Conservation (phyloP, 2,888 invertebrate genomes). For the Globia sparganii region DNA sequence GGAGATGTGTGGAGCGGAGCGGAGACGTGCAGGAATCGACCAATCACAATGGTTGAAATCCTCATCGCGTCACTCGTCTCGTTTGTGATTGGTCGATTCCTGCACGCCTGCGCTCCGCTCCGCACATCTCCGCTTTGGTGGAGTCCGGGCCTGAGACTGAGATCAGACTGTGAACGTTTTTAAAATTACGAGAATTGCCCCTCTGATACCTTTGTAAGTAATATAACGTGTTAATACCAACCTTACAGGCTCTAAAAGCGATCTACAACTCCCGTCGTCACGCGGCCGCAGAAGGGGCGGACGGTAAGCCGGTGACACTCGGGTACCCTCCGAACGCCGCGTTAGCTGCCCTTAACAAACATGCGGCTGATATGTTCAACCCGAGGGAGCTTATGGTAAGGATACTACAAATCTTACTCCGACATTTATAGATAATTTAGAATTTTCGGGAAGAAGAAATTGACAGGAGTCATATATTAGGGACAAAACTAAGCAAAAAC, state of each 20-base stretch:
- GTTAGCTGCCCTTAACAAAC: slow-evolving; percentile 98
- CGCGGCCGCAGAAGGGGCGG: slow-evolving; percentile 83
- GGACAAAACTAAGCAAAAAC: not conserved
- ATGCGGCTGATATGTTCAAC: slow-evolving; percentile 97
- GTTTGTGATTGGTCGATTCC: no score
- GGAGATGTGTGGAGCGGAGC: no score
- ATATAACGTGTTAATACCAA: not conserved
- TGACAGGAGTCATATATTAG: not conserved
- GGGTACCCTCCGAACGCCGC: slow-evolving; percentile 99
- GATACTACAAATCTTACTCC: not conserved
- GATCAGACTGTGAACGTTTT: no score
- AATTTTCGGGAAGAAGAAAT: not conserved
- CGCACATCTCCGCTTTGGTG: no score
- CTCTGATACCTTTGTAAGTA: not conserved
- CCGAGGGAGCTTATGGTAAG: slow-evolving; percentile 96
- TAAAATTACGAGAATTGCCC: no score
- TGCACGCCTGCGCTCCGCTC: no score
- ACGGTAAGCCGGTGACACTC: slow-evolving; percentile 90
- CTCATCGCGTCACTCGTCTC: no score
- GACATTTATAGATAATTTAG: not conserved
- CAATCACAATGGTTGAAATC: no score
- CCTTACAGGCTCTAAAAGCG: slow-evolving; percentile 90
- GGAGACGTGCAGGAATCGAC: no score
- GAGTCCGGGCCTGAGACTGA: no score
- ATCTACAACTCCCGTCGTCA: slow-evolving; percentile 92